Conservation (phyloP, 2,888 invertebrate genomes). For the Drosophila formosana region DNA sequence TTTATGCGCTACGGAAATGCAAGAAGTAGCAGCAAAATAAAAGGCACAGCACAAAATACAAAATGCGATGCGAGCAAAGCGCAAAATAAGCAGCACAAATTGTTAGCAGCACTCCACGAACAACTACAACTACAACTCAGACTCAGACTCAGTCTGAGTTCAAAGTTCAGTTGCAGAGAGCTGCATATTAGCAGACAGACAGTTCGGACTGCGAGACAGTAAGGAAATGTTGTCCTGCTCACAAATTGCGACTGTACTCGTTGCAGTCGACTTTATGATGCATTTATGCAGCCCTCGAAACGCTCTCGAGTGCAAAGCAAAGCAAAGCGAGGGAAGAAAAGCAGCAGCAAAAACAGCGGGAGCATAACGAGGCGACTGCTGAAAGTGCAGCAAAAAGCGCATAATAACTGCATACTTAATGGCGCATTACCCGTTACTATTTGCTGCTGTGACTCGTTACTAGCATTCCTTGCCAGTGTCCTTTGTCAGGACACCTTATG, state of each 20-base stretch:
- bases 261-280: slow-evolving; percentile 73
- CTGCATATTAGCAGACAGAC: slow-evolving; percentile 71
- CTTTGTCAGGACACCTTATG: slow-evolving; percentile 16
- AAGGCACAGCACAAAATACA: slow-evolving; percentile 2
- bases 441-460: slow-evolving; percentile 11
- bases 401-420: slow-evolving; percentile 78
- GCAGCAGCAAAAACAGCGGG: slow-evolving; percentile 6
- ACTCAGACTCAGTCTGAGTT: slow-evolving; percentile 40
- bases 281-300: slow-evolving; percentile 72
- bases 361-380: slow-evolving; percentile 68
- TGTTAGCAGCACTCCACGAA: slow-evolving; percentile 33
- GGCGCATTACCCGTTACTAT: slow-evolving; percentile 53
- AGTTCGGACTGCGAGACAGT: slow-evolving; percentile 23
- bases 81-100: slow-evolving; percentile 75
- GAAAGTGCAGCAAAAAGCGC: slow-evolving; percentile 77
- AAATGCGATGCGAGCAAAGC: slow-evolving; percentile 46
- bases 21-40: slow-evolving; percentile 39
- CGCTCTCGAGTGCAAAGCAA: slow-evolving; percentile 57
- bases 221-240: slow-evolving; percentile 61
- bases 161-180: slow-evolving; percentile 63
- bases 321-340: slow-evolving; percentile 49
- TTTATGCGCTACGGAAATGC: slow-evolving; percentile 72
- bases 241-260: slow-evolving; percentile 58
- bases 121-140: not conserved
- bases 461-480: not conserved